Conservation (phyloP, 2,888 invertebrate genomes). For the Rhabditoides inermis region DNA sequence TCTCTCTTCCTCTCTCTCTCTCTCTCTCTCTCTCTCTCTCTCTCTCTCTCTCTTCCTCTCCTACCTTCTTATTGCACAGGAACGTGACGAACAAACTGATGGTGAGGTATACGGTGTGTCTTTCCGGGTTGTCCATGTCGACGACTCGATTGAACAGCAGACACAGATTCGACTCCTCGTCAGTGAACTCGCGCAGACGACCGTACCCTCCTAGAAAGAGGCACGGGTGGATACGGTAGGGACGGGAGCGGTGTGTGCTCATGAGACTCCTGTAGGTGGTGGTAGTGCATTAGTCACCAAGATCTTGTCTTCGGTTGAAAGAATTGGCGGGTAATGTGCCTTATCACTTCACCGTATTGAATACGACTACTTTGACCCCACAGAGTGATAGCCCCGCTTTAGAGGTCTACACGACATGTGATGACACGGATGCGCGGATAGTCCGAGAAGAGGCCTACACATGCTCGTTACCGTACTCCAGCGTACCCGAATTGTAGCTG, state of each 20-base stretch:
- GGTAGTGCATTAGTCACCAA: not conserved
- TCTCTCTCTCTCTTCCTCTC: not conserved
- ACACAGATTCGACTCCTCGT: conserved; percentile 72
- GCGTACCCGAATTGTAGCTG: too few relatives aligned
- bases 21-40: conserved; percentile 1
- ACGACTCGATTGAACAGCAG: conserved; percentile 76
- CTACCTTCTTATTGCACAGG: conserved; percentile 20
- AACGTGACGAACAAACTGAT: conserved; percentile 83
- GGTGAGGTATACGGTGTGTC: conserved; percentile 84
- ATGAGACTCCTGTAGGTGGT: too few relatives aligned
- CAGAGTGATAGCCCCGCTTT: too few relatives aligned
- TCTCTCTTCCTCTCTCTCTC: not conserved
- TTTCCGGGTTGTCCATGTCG: conserved; percentile 85
- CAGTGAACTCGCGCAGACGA: conserved; percentile 74
- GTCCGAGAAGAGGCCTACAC: too few relatives aligned
- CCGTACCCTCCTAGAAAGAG: conserved; percentile 55
- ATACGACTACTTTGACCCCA: too few relatives aligned
- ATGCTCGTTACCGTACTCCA: too few relatives aligned
- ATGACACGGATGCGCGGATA: too few relatives aligned
- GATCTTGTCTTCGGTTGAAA: not conserved
- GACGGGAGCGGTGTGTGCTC: too few relatives aligned
- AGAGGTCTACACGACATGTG: too few relatives aligned
- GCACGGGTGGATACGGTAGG: too few relatives aligned
- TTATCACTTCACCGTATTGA: not conserved
- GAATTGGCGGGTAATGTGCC: not conserved